Evolutionary conservation across 2,113 vertebrate genomes (phyloP), one percentile per base, ranked within the genome.

Genomic region (Aegotheles bennettii): DNA sequence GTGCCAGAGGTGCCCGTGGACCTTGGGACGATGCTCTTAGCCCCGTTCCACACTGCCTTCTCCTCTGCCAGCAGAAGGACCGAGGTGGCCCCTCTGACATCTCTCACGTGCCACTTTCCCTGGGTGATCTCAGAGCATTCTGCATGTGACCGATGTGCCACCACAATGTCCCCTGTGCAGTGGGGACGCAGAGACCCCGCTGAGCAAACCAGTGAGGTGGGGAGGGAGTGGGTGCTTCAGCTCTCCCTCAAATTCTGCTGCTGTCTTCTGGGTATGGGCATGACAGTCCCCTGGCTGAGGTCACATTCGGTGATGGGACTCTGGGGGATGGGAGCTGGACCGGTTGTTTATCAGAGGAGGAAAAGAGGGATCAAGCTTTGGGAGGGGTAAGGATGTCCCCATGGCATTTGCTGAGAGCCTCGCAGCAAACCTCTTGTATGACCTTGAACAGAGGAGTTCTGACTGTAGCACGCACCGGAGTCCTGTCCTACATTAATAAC

Each of bases 161-260:
- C 23, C 24, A 2, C 0, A 3, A 40, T 21, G 20, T 31, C 24
- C 15, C 20, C 24, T 3, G 13, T 6, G 51, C 54, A 7, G 17
- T 0, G 6, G 50, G 4, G 82, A 8, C 15, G 4, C 1, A 0
- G 42, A 63, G 36, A 78, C 67, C 40, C 0, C 0, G 15, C 35
- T 8, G 67, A 53, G 80, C 0, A n/a, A n/a, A n/a, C n/a, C n/a
- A n/a, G n/a, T n/a, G 0, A 28, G 35, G 16, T 16, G 60, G 36
- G 50, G 7, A 76, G 24, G 31, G 24, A n/a, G 4, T 1, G 0
- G 51, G 29, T 71, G 9, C 28, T 59, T 25, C 43, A 26, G 25
- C 57, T 29, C 24, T 21, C 1, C 1, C 70, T 31, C 74, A 0
- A 6, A 7, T 36, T 2, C 64, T 42, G 8, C 5, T 2, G 3